Percentiles rank a stretch among this genome's conserved stretches.
Conservation (phyloP, 2,113 vertebrate genomes). For the Hippopotamus amphibius region DNA sequence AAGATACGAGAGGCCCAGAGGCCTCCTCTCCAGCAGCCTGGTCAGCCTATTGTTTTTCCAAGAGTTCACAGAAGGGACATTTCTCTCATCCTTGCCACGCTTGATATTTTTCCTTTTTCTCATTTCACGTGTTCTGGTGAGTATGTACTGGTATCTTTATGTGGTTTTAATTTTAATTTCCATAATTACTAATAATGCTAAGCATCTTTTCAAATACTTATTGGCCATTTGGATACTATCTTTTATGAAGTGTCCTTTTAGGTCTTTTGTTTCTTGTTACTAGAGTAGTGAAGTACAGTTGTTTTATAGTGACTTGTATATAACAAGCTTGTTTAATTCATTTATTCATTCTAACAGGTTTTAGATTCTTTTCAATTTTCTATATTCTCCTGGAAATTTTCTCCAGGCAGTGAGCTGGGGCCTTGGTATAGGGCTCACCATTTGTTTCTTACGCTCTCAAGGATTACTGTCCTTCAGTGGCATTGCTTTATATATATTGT, state of each 20-base stretch:
- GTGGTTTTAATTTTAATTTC: constrained; percentile 26
- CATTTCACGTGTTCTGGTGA: not conserved
- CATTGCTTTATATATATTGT: not conserved
- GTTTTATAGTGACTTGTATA: not conserved
- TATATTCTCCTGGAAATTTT: not conserved
- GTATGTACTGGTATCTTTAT: not conserved
- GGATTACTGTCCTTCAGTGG: not conserved
- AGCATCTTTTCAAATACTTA: not conserved
- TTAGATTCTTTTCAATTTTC: not conserved
- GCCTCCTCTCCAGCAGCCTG: not conserved
- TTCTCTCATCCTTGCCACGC: not conserved
- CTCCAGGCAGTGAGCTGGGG: not conserved
- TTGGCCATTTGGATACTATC: not conserved
- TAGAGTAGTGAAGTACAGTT: not conserved
- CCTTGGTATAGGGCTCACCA: not conserved
- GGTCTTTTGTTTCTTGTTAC: not conserved
- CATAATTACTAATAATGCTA: not conserved
- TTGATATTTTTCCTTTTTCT: not conserved
- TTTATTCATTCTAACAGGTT: not conserved
- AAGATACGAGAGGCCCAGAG: not conserved
- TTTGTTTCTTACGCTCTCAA: not conserved
- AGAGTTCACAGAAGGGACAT: not conserved
- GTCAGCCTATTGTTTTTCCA: not conserved
- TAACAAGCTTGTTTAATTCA: not conserved
- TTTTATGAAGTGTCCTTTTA: not conserved